Conservation (phyloP, 2,797 vertebrate species). For the Cebuella pygmaea region DNA sequence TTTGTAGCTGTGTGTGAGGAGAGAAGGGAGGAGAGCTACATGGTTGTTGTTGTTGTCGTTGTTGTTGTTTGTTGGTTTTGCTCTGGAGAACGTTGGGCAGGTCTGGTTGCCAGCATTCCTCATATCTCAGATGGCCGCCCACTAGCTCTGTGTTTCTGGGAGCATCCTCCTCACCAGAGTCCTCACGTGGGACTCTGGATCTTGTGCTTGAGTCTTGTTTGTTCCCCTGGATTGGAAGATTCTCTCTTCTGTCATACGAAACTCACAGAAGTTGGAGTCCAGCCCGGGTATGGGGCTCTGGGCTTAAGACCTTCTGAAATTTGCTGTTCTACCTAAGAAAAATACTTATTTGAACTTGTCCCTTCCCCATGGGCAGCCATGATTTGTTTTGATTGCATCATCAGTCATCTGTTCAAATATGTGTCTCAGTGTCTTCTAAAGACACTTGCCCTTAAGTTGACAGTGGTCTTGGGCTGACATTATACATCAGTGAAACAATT, state of each 20-base stretch:
- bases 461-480: not conserved
- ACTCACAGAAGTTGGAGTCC: not conserved
- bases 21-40: not conserved
- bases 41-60: too few relatives aligned
- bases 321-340: not conserved
- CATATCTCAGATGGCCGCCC: not conserved
- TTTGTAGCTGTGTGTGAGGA: not conserved
- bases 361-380: not conserved
- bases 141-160: not conserved
- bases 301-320: not conserved
- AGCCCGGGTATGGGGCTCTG: not conserved
- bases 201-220: not conserved
- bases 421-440: not conserved
- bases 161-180: not conserved
- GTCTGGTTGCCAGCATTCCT: not conserved
- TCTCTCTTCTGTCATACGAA: not conserved
- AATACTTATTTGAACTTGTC: not conserved
- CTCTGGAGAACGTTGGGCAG: not conserved
- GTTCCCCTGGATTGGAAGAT: not conserved
- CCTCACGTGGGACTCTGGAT: not conserved
- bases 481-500: not conserved
- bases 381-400: not conserved
- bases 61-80: not conserved
- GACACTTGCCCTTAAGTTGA: not conserved
- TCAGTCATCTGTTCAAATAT: not conserved